Conservation (phyloP, 2,888 invertebrate genomes). For the Sphaerophoria taeniata region DNA sequence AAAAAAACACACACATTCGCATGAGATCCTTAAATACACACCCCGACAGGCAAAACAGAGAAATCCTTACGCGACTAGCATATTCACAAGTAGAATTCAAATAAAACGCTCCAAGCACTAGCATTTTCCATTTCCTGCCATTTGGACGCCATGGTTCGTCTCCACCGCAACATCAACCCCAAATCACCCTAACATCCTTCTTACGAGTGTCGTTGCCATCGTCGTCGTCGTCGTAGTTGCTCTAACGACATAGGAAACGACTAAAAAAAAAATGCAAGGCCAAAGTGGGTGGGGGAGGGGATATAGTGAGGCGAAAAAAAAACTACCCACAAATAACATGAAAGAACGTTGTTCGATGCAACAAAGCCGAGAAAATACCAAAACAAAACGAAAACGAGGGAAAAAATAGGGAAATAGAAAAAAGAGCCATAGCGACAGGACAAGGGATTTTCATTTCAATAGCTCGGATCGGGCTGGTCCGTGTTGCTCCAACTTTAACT, state of each 20-base stretch:
- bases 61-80: constrained; percentile 12
- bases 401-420: constrained; percentile 4
- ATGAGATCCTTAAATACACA: neutral
- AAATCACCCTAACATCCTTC: constrained; percentile 44
- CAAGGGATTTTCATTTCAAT: constrained; percentile 60
- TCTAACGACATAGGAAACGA: constrained; percentile 26
- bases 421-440: constrained; percentile 29
- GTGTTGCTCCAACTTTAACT: constrained; percentile 13
- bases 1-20: constrained; percentile 1
- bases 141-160: constrained; percentile 23
- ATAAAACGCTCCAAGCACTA: constrained; percentile 64
- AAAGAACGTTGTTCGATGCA: constrained; percentile 64
- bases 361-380: constrained; percentile 15
- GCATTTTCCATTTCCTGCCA: constrained; percentile 64
- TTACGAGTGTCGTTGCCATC: neutral
- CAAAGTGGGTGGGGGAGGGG: constrained; percentile 9
- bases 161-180: constrained; percentile 38
- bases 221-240: no score
- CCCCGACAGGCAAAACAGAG: no score
- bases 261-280: constrained; percentile 11
- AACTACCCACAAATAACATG: constrained; percentile 51
- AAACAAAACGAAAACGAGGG: neutral
- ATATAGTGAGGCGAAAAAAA: constrained; percentile 29
- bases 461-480: constrained; percentile 11
- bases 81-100: constrained; percentile 32